Conservation (phyloP, 2,888 invertebrate species). For the Empis stercorea region DNA sequence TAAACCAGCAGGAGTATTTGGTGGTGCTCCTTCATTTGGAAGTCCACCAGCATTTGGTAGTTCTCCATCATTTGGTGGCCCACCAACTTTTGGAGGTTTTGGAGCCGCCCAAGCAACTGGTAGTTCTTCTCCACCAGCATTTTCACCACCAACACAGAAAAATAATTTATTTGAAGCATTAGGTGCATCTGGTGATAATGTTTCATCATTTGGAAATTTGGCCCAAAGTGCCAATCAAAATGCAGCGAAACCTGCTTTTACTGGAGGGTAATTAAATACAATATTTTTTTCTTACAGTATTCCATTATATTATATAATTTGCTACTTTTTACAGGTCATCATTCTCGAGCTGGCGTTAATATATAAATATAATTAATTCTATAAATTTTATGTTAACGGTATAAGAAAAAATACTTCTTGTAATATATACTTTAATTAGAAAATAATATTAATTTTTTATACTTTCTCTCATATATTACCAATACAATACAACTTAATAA, state of each 20-base stretch:
- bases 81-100: constrained; percentile 29
- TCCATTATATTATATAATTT: neutral
- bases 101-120: constrained; percentile 18
- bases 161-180: constrained; percentile 32
- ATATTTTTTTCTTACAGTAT: constrained; percentile 1
- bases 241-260: constrained; percentile 29
- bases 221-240: constrained; percentile 28
- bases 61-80: constrained; percentile 31
- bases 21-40: constrained; percentile 20
- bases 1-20: constrained; percentile 15
- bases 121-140: constrained; percentile 16
- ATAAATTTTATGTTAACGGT: too few species aligned
- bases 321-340: constrained; percentile 8
- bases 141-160: constrained; percentile 21
- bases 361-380: neutral
- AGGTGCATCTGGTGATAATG: constrained; percentile 27
- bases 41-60: constrained; percentile 28
- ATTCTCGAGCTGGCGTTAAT: constrained; percentile 12
- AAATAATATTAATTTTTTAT: too few species aligned
- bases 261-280: constrained; percentile 24
- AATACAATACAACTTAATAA: too few species aligned
- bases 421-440: too few species aligned
- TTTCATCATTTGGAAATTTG: constrained; percentile 34
- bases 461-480: too few species aligned
- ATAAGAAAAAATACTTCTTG: too few species aligned